Evolutionary conservation across 1,140 invertebrate genomes (phyloP).

Genomic region (Portunus trituberculatus): DNA sequence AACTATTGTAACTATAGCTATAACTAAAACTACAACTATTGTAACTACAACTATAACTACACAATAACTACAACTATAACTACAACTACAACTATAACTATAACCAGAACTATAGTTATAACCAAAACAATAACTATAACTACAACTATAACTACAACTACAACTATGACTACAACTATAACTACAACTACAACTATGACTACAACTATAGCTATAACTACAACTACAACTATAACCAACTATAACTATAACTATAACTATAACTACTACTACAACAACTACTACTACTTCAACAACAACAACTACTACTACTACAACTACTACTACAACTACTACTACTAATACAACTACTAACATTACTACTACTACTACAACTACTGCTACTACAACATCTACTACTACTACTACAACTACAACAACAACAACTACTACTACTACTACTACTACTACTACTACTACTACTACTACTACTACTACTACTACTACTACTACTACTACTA

Average conservation of each 20-base stretch:
- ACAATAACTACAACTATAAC: background rate
- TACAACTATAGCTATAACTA: too few relatives aligned
- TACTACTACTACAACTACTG: background rate
- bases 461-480: conserved; percentile 22
- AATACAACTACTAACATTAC: background rate
- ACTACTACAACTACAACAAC: background rate
- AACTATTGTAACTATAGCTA: background rate
- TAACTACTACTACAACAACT: background rate
- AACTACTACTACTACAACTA: background rate
- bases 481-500: background rate
- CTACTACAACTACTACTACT: background rate
- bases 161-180: too few relatives aligned
- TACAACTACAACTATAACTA: background rate
- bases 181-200: too few relatives aligned
- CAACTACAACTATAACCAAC: too few relatives aligned
- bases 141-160: too few relatives aligned
- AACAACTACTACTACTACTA: background rate
- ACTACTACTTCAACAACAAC: background rate
- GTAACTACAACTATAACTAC: background rate
- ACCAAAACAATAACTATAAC: too few relatives aligned
- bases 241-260: background rate
- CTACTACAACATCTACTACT: background rate
- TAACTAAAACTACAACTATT: background rate
- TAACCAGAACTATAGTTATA: too few relatives aligned
- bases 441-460: conserved; percentile 2